phyloP scores from a whole-genome alignment of 1,140 invertebrate species.

The Bombus huntii region DNA sequence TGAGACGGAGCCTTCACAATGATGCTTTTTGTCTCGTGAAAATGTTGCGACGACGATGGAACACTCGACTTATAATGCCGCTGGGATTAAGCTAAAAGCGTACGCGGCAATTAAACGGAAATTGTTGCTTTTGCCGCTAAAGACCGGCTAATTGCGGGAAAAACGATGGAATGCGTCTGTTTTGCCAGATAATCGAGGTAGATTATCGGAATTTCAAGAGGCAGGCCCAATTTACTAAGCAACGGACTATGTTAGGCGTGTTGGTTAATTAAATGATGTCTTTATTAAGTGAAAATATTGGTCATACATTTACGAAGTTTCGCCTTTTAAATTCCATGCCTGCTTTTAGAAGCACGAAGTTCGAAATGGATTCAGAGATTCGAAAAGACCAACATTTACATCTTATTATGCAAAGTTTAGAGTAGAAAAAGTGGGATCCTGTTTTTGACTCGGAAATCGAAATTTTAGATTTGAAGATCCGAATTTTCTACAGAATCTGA shows the following conservation, averaged over 20 bases:
- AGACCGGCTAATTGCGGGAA: conserved; percentile 31
- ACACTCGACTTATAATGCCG: no score
- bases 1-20: neutral
- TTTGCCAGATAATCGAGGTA: neutral
- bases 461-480: no score
- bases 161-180: neutral
- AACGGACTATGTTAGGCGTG: no score
- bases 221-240: neutral
- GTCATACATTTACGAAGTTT: neutral
- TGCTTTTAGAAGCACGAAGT: accelerated
- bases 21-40: neutral
- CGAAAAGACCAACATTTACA: no score
- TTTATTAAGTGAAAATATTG: neutral
- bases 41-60: neutral
- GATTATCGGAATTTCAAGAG: conserved; percentile 4
- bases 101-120: neutral
- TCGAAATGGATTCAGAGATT: no score
- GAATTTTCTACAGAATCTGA: neutral
- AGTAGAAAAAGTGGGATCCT: no score
- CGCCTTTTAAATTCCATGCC: neutral
- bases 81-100: neutral
- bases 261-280: neutral
- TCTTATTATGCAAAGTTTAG: no score
- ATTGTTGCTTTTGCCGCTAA: conserved; percentile 1
- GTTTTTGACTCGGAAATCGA: accelerated